Evolutionary conservation across 2,888 invertebrate species (phyloP), one percentile per base, ranked within the genome.

Genomic region (Leucoptera coffeella): DNA sequence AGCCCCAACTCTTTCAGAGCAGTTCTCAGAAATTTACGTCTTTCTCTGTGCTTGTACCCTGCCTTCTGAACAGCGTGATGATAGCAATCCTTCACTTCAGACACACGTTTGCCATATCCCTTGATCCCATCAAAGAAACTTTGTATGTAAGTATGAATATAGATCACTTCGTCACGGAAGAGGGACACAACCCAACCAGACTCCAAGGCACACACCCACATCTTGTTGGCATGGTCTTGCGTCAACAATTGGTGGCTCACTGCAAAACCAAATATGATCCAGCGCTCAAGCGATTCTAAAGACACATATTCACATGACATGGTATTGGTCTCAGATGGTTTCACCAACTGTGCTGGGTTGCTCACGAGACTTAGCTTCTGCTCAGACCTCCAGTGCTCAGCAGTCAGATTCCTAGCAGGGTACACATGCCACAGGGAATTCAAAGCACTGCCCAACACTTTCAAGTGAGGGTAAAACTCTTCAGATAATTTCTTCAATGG

Each of bases 241-340:
- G 85, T 85, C 20, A 97, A 65, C 56, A 84, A 82, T 45, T 85
- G 86, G 54, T 95, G 93, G 47, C 93, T 91, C 20, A 97, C 65
- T 35, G 94, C 78, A 44, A 94, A 82, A 0, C 96, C 95, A 56
- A 97, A 88, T 39, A 97, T 88, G 14, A 99, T 86, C 95, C 96
- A 99, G 43, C 92, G 80, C 49, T 99, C 99, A 75, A 99, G 84
- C 20, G 81, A 78, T 47, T 99, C 97, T 31, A 97, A 60, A 1
- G 97, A 95, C 26, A 99, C 64, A 56, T 90, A 97, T 71, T 99
- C 99, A 57, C 96, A 97, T 2, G 96, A 95, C 79, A 96, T 93
- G 12, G 88, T 90, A 40, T 95, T 95, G 0, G 94, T 93, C 40
- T 90, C 85, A 0, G 94, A 87, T 4, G 96, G 94, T 54, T 93